phyloP scores from a whole-genome alignment of 2,113 vertebrate species.

The Pelmatolapia mariae region DNA sequence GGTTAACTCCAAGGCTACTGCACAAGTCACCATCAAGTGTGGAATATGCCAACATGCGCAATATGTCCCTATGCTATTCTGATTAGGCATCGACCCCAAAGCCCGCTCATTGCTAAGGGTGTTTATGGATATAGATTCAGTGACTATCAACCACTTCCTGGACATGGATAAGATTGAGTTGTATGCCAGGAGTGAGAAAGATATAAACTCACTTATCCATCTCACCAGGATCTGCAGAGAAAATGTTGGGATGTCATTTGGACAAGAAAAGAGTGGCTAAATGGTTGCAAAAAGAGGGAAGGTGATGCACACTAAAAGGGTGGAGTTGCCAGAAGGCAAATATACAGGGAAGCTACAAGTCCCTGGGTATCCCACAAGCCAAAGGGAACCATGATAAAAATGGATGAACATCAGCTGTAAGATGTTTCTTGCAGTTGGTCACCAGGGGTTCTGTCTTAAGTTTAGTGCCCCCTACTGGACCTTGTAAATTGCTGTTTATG shows the following conservation, averaged over 20 bases:
- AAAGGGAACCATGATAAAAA: background rate
- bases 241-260: background rate
- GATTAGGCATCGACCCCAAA: background rate
- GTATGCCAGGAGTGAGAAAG: background rate
- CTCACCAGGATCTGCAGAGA: background rate
- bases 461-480: background rate
- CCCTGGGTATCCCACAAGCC: background rate
- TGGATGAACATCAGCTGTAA: background rate
- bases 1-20: background rate
- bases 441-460: background rate
- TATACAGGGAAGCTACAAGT: background rate
- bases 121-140: background rate
- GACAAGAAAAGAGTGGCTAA: background rate
- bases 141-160: background rate
- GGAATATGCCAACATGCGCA: background rate
- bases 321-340: background rate
- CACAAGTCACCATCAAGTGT: background rate
- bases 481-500: background rate
- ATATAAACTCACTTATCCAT: background rate
- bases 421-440: background rate
- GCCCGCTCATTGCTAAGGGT: background rate
- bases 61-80: background rate
- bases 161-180: background rate
- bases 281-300: background rate
- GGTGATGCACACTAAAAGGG: background rate